phyloP scores from a whole-genome alignment of 53 echinoderm and acorn worm genomes.

The Zoroaster sp. region DNA sequence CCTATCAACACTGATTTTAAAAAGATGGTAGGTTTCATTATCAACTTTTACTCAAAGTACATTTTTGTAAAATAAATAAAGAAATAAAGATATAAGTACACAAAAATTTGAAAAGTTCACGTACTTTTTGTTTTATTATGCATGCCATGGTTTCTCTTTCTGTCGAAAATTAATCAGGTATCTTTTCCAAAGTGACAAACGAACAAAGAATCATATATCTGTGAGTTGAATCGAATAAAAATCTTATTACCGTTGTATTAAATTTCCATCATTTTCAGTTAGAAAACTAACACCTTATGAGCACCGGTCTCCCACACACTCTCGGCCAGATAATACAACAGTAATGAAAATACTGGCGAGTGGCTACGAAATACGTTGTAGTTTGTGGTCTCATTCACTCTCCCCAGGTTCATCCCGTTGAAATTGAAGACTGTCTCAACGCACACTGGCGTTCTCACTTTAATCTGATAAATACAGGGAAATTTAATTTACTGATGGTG shows the following conservation, averaged over 20 bases:
- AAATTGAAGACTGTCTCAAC: not conserved
- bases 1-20: no score
- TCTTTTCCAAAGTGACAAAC: no score
- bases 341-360: not conserved
- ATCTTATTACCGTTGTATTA: not conserved
- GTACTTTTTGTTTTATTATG: no score
- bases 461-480: constrained; percentile 36
- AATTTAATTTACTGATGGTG: constrained; percentile 47
- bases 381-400: not conserved
- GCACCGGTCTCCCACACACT: not conserved
- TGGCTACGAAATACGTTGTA: not conserved
- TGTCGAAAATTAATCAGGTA: no score
- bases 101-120: no score
- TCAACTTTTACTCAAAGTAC: no score
- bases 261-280: not conserved
- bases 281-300: not conserved
- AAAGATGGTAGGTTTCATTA: no score
- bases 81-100: no score
- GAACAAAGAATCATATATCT: no score
- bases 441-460: constrained; percentile 40
- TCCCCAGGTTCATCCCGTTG: not conserved
- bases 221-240: not conserved
- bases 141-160: no score
- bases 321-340: not conserved
- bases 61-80: no score